A percentile compares a stretch with the other conserved stretches of the same genome.
Conservation (phyloP, 1,140 invertebrate species). For the Agraylea sexmaculata region DNA sequence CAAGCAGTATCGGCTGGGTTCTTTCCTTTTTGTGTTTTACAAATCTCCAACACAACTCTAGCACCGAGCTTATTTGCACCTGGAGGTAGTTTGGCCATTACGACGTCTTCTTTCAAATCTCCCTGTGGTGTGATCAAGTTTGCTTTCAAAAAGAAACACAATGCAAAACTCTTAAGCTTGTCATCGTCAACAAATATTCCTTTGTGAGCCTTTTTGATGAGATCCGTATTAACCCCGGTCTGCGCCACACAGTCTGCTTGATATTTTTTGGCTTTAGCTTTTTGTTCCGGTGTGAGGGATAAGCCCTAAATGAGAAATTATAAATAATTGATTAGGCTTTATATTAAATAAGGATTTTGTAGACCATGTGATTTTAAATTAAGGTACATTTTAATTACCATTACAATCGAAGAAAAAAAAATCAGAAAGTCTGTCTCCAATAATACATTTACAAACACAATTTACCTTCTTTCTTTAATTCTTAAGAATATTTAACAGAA, state of each 20-base stretch:
- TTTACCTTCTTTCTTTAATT: no score
- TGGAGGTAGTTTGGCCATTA: constrained; percentile 24
- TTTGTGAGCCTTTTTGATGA: constrained; percentile 26
- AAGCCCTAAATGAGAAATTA: constrained; percentile 8
- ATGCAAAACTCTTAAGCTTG: constrained; percentile 24
- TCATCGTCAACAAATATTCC: constrained; percentile 25
- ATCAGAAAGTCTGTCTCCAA: no score
- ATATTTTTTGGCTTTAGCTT: constrained; percentile 18
- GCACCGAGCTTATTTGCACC: constrained; percentile 24
- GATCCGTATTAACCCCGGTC: constrained; percentile 23
- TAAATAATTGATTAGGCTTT: background rate
- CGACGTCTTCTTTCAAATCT: constrained; percentile 24
- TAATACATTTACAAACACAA: no score
- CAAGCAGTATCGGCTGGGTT: constrained; percentile 34
- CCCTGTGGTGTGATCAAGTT: constrained; percentile 25
- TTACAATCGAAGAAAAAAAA: no score
- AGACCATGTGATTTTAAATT: no score
- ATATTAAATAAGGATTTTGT: no score
- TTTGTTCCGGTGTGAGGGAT: constrained; percentile 17
- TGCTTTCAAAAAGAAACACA: constrained; percentile 28
- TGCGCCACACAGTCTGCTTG: constrained; percentile 23
- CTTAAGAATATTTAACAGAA: no score
- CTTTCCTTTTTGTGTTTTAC: constrained; percentile 24
- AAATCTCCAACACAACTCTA: constrained; percentile 22
- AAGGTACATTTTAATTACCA: no score